These are phyloP conservation scores for Heterodera carotae DNA, from an alignment of 1,140 invertebrate genomes.

Conservation along the genomic window DNA sequence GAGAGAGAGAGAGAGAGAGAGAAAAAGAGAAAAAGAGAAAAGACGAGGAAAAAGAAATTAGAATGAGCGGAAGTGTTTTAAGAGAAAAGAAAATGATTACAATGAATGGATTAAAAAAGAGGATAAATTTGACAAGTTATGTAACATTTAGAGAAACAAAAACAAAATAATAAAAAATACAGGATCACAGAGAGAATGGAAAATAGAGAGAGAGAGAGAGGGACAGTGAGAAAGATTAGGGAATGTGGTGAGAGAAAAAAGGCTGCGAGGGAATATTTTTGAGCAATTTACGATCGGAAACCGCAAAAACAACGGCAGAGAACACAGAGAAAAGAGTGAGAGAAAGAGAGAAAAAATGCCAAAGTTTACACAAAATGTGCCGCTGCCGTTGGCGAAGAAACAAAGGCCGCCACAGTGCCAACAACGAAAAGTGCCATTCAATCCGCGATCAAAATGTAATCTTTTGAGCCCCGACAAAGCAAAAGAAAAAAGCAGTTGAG, in stretches of 20 bases:
- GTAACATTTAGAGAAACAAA: neutral
- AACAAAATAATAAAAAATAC: neutral
- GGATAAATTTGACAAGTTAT: neutral
- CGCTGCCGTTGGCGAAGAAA: neutral
- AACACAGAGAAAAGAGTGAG: neutral
- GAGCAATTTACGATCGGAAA: slow-evolving; percentile 6
- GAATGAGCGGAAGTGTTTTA: neutral
- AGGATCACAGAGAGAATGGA: neutral
- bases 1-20: neutral
- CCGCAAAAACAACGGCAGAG: neutral
- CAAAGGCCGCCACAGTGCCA: neutral
- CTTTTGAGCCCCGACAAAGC: neutral
- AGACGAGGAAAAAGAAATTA: neutral
- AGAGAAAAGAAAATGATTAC: neutral
- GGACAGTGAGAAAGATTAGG: neutral
- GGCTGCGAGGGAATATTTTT: neutral
- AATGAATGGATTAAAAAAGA: neutral
- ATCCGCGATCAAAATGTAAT: slow-evolving; percentile 6
- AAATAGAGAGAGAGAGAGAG: neutral
- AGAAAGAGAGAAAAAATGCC: neutral
- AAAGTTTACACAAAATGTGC: neutral
- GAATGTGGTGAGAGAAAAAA: too few species aligned
- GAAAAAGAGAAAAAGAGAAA: neutral
- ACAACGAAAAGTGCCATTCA: neutral
- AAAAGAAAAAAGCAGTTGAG: too few species aligned